A percentile compares a stretch with the other conserved stretches of the same genome.
Evolutionary conservation across 2,888 invertebrate species (phyloP).

Genomic region (Sphinx pinastri): DNA sequence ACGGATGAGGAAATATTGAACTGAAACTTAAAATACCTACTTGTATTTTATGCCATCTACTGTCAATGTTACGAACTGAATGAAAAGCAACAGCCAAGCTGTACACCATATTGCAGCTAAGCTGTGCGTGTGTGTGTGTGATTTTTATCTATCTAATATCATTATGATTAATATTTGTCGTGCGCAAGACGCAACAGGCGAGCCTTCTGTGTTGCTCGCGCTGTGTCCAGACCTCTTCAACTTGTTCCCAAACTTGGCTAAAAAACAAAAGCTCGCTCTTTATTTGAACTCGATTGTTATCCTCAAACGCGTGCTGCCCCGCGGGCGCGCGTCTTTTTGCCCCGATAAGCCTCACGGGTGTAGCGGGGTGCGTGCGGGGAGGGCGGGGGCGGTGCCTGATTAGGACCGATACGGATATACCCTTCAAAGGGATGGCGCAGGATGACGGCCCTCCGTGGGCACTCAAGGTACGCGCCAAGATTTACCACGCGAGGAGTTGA

Average conservation of each 20-base stretch:
- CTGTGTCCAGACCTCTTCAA: background rate
- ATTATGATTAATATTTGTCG: background rate
- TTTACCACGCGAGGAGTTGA: too few species aligned
- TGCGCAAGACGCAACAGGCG: slow-evolving; percentile 1
- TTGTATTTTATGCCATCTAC: too few species aligned
- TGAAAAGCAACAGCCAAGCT: too few species aligned
- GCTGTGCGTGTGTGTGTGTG: too few species aligned
- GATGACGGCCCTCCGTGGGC: background rate
- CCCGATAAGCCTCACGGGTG: slow-evolving; percentile 47
- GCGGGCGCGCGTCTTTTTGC: slow-evolving; percentile 44
- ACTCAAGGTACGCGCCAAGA: too few species aligned
- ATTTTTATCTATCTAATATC: background rate
- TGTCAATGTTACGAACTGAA: too few species aligned
- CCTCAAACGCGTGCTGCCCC: slow-evolving; percentile 34
- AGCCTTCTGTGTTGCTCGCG: background rate
- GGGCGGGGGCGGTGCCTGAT: background rate
- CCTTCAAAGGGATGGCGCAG: slow-evolving; percentile 6
- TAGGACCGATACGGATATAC: slow-evolving; percentile 16
- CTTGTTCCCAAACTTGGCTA: slow-evolving; percentile 31
- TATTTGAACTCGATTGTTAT: slow-evolving; percentile 57
- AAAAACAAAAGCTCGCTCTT: slow-evolving; percentile 55
- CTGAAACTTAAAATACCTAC: background rate
- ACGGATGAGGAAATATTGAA: background rate
- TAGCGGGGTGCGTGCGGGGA: slow-evolving; percentile 11
- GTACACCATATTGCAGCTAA: too few species aligned